Evolutionary conservation across 2,113 vertebrate genomes (phyloP).

Genomic region (Argyrosomus japonicus): DNA sequence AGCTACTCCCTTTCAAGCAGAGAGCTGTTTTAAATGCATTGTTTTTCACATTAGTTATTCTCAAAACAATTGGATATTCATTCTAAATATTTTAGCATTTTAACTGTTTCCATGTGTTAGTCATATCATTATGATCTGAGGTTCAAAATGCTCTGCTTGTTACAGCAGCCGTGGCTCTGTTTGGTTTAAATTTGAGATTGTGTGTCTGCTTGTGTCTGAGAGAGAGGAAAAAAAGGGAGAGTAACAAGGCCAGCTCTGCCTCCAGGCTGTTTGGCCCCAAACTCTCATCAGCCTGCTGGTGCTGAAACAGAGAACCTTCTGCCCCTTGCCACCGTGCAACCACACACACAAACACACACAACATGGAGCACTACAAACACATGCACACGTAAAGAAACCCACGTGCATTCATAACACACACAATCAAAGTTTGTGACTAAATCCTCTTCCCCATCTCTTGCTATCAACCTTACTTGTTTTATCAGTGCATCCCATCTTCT

Average conservation of each 20-base stretch:
- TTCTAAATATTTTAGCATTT: conserved; percentile 21
- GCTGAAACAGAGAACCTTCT: conserved; percentile 80
- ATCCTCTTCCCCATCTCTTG: conserved; percentile 73
- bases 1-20: not conserved
- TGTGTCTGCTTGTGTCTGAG: conserved; percentile 58
- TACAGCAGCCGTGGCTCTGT: conserved; percentile 17
- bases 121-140: not conserved
- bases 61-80: not conserved
- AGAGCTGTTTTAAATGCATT: not conserved
- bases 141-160: conserved; percentile 30
- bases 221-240: conserved; percentile 14
- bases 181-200: conserved; percentile 53
- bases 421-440: conserved; percentile 70
- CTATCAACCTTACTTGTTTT: conserved; percentile 67
- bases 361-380: conserved; percentile 23
- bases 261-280: conserved; percentile 77
- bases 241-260: conserved; percentile 80
- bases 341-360: conserved; percentile 24
- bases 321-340: conserved; percentile 64
- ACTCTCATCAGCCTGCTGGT: conserved; percentile 82
- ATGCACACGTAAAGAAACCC: conserved; percentile 32
- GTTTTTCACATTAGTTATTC: not conserved
- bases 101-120: not conserved
- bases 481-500: conserved; percentile 73
- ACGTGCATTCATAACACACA: conserved; percentile 46